Base-by-base conservation (phyloP, 2,888 invertebrate species). In the Cephus pygmeus region DNA sequence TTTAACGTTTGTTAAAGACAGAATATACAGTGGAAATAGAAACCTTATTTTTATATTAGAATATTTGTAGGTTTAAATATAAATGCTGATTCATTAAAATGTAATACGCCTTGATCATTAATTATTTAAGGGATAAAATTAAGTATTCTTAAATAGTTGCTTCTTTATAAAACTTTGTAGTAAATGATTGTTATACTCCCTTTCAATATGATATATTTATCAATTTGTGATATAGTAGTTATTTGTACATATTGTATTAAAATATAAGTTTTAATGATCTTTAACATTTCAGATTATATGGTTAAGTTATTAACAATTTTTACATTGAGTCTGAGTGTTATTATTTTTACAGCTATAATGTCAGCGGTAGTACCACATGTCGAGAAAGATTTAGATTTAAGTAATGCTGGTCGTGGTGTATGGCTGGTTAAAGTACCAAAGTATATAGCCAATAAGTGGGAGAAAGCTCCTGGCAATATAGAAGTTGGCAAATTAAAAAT, bases 401-500 rank as follows among this genome's bases (percentile, higher is more conserved):
- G 96, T 31, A 97, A 98, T 91, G 96, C 97, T 31, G 96, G 96
- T 31, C 94, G 98, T 87, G 98, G 98, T 80, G 97, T 99, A 15
- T 99, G 99, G 99, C 93, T 99, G 11, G 99, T 99, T 0, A 99
- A 99, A 92, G 96, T 96, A 12, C 99, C 99, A 1, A 99, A 99
- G 92, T 99, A 99, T 91, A 96, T 99, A 85, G 97, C 98, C 9
- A 97, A 97, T 87, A 96, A 96, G 93, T 99, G 99, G 99, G 97
- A 97, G 89, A 97, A 97, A 90, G 95, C 97, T 12, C 95, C 96
- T n/a, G 96, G 97, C 73, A 96, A 96, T 89, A 95, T 97, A 88
- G 98, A 98, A 93, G 98, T 98, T 73, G 99, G 98, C 23, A 98
- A 98, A 92, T 92, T 99, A 77, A 96, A 96, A 89, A 98, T 99